Base-by-base conservation (phyloP, 2,113 vertebrate genomes). In the Nipponia nippon region DNA sequence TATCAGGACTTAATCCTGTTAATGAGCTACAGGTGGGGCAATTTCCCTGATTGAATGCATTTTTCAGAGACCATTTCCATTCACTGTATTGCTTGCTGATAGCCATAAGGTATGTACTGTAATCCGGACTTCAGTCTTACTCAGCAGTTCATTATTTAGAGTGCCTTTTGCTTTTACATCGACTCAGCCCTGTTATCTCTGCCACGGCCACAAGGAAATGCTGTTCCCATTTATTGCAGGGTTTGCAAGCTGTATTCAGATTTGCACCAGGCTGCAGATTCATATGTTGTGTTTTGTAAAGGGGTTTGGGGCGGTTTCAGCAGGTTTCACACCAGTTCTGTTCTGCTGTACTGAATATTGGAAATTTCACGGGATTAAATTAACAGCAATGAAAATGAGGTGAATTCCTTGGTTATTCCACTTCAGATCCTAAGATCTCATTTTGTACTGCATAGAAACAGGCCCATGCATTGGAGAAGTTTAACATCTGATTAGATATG, bases 11-110 rank as follows among this genome's bases (percentile, higher is more conserved):
- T 90, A 94, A 95, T 96, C 94, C 94, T 65, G 84, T 84, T 98
- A 98, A 98, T 93, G 94, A 97, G 81, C 89, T 96, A 96, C 98
- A 98, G 97, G 97, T 96, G 95, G 96, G 81, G 95, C 83, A 84
- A 49, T 95, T 95, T 73, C 84, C 93, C 83, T 83, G 91, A 96
- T 95, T 87, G 78, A 97, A 72, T 82, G 62, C 59, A 86, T 92
- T 97, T 97, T 97, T 95, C 95, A 95, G 86, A 85, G 90, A 36
- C 90, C 82, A 53, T 91, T 97, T 92, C 73, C 86, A 94, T 90
- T 92, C 87, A 22, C 83, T 55, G 63, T 21, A 52, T 44, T 88
- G 75, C 94, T 67, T 25, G 55, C 76, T 88, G 93, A 82, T 89
- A 87, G 82, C 89, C 85, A 67, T 58, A 83, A 92, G 90, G 76